Evolutionary conservation across 1,140 invertebrate genomes (phyloP), one percentile per base, ranked within the genome.

Genomic region (Thaumetopoea pityocampa): DNA sequence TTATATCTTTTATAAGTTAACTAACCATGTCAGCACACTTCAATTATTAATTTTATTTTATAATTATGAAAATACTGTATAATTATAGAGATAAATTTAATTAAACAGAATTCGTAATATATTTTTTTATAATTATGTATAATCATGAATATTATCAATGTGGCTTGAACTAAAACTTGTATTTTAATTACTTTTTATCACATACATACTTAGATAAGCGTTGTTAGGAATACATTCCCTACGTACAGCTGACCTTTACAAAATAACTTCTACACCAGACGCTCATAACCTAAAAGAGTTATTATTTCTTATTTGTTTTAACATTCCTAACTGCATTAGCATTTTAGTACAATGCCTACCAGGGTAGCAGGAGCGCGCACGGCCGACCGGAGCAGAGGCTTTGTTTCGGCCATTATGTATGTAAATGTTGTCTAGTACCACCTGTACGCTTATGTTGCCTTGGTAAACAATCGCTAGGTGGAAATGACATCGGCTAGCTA

Each of bases 351-450:
- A 72, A 72, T 70, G 60, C 49, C 53, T 58, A 71, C 66, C 55
- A 57, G 70, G 68, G 57, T 46, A 46, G 67, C 64, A 70, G 64
- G 59, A 74, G 61, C 67, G 55, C 53, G 52, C 53, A 47, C 48
- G 52, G 45, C 51, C 52, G 51, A 61, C 57, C 56, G 26, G 55
- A 59, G 40, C 30, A 41, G 52, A 44, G 57, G 56, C 74, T 72
- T 77, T 80, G 70, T 77, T 54, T 68, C 50, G 49, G 51, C 65
- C 58, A 77, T 77, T 77, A 71, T 45, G 65, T 69, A 78, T 73
- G 70, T 59, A 77, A 77, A 71, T 73, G 63, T 69, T 42, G 48
- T 40, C 26, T 50, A 48, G 60, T 73, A 73, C 76, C 37, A 80
- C 76, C 70, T 80, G 76, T 67, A 69, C 50, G 56, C 64, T 58